Base-by-base conservation (phyloP, 2,797 vertebrate genomes). In the Glyptemys insculpta region DNA sequence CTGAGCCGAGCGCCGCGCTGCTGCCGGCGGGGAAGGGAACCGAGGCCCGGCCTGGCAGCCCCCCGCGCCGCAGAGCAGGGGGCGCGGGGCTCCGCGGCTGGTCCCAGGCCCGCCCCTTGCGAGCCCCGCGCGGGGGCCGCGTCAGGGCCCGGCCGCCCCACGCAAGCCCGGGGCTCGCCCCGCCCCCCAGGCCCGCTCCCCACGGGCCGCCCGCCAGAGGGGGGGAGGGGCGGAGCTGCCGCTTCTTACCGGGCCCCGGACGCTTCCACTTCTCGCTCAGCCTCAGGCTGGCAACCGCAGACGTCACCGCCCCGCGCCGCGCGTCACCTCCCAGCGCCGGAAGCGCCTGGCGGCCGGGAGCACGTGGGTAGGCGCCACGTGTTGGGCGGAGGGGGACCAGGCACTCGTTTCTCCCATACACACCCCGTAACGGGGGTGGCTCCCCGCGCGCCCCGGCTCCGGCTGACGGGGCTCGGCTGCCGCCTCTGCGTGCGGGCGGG, bases 111-210 rank as follows among this genome's bases (percentile, higher is more conserved):
- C 44, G 44, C 44, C 44, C 49, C 49, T 50, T 14, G 49, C 12
- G 12, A 50, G 0, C 37, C 0, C 37, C 0, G 0, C 3, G 25
- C 5, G 78, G 0, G 0, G 89, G 78, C 3, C 52, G 37, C 12
- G 0, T 18, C 8, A 1, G 44, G 16, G 53, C 29, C 65, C 1
- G 65, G 5, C n/a, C 34, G 65, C 65, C 14, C 65, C 31, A 19
- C 31, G 44, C 44, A 44, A 2, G 44, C 44, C 44, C 44, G 44
- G 44, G 44, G 49, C 34, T 11, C n/a, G 0, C 31, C 11, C 79
- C 0, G 0, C 3, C 27, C 5, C 21, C 54, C 54, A 21, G 21
- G 54, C 54, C 54, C 23, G 54, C 54, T 4, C 54, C 54, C 10
- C 54, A 2, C 56, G 27, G 5, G 25, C 27, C 27, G 29, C 25